These are phyloP conservation scores for Belgica antarctica DNA, from an alignment of 2,888 invertebrate species.

Conservation along the genomic window DNA sequence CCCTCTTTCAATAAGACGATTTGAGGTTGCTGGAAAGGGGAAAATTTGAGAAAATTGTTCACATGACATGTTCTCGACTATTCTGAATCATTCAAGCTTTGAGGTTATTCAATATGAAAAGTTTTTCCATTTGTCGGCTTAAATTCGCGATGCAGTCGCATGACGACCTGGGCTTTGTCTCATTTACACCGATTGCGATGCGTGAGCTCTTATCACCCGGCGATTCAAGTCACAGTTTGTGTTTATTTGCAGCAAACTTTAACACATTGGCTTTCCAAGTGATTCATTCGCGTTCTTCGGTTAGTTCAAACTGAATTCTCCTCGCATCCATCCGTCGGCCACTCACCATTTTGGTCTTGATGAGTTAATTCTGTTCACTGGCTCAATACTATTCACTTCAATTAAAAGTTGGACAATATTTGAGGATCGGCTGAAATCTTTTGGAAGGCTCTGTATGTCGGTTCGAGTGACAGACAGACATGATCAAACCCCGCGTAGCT, in stretches of 20 bases:
- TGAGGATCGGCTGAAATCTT: too few species aligned
- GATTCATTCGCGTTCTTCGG: not conserved
- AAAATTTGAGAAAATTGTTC: not conserved
- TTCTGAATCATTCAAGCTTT: not conserved
- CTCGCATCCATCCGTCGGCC: not conserved
- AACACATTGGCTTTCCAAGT: not conserved
- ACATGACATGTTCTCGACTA: slow-evolving; percentile 12
- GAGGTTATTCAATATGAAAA: not conserved
- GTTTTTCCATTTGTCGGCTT: not conserved
- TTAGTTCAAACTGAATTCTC: not conserved
- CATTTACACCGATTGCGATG: too few species aligned
- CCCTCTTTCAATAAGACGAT: slow-evolving; percentile 97
- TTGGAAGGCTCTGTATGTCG: too few species aligned
- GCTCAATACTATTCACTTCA: not conserved
- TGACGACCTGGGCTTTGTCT: too few species aligned
- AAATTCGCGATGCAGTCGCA: too few species aligned
- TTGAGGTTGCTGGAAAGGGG: slow-evolving; percentile 86
- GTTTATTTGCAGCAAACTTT: not conserved
- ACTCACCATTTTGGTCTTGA: not conserved
- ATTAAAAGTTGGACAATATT: too few species aligned
- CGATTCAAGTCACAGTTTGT: too few species aligned
- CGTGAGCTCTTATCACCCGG: too few species aligned
- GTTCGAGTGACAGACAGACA: too few species aligned
- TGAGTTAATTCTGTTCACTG: not conserved
- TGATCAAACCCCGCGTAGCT: too few species aligned